Percentiles rank a stretch among this genome's conserved stretches.
Conservation (phyloP, 2,888 invertebrate genomes). For the Epirrhoe tristata region DNA sequence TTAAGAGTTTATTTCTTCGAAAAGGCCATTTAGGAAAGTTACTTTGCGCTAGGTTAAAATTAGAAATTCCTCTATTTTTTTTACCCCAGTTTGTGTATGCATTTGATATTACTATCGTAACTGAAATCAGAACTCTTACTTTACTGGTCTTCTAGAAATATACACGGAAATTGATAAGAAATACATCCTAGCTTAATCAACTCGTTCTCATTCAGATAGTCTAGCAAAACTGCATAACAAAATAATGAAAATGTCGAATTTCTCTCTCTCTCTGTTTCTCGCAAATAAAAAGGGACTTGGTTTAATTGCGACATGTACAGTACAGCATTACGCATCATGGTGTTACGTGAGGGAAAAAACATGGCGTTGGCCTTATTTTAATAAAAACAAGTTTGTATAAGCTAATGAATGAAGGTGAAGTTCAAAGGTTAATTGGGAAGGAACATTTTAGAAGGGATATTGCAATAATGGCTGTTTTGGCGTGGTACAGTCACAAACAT, state of each 20-base stretch:
- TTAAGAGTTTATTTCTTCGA: constrained; percentile 9
- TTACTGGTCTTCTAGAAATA: no score
- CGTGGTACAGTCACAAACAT: no score
- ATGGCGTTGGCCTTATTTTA: background rate
- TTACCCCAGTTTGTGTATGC: no score
- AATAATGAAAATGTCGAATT: background rate
- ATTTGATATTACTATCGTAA: no score
- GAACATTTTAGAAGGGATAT: no score
- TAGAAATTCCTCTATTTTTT: no score
- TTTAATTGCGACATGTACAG: constrained; percentile 15
- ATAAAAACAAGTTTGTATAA: background rate
- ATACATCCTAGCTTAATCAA: no score
- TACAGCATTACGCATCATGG: constrained; percentile 11
- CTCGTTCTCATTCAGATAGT: background rate
- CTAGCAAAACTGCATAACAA: background rate
- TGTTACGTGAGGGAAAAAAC: constrained; percentile 12
- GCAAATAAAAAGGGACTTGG: background rate
- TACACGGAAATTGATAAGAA: no score
- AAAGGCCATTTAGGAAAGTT: constrained; percentile 1
- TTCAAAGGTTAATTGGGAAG: background rate
- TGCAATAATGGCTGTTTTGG: no score
- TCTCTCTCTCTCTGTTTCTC: background rate
- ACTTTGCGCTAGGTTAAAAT: background rate
- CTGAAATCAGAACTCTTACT: no score
- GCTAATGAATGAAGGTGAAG: background rate